Percentiles rank a stretch among this genome's conserved stretches.
phyloP scores from a whole-genome alignment of 1,140 invertebrate genomes.

The Phortica variegata region DNA sequence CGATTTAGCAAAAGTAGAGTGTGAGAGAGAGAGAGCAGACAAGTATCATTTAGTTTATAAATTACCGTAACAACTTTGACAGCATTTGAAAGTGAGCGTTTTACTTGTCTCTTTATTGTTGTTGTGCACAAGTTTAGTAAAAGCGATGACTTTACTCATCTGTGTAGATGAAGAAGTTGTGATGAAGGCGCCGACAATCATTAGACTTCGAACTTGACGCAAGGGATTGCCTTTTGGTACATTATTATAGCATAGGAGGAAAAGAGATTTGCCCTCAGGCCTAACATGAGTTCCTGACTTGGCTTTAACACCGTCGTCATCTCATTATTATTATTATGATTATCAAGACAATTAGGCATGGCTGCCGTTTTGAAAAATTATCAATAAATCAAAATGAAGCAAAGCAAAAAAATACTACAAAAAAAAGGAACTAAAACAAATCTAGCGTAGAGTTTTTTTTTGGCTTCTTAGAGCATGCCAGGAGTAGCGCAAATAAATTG shows the following conservation, averaged over 20 bases:
- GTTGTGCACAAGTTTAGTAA: too few relatives aligned
- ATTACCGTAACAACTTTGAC: slow-evolving; percentile 15
- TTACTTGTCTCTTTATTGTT: slow-evolving; percentile 28
- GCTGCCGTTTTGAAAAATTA: slow-evolving; percentile 41
- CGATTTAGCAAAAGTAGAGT: not conserved
- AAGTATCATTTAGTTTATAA: slow-evolving; percentile 37
- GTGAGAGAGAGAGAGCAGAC: not conserved
- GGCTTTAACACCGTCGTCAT: too few relatives aligned
- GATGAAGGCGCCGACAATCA: slow-evolving; percentile 22
- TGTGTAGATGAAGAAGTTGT: too few relatives aligned
- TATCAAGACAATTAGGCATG: slow-evolving; percentile 54
- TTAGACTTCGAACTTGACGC: too few relatives aligned
- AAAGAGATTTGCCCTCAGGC: too few relatives aligned
- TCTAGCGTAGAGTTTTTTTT: not conserved
- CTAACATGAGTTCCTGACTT: too few relatives aligned
- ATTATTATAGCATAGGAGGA: too few relatives aligned
- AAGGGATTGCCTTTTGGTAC: too few relatives aligned
- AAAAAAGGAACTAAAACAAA: not conserved
- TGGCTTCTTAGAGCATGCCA: too few relatives aligned
- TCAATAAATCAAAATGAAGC: slow-evolving; percentile 33
- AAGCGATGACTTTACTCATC: too few relatives aligned
- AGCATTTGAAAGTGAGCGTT: not conserved
- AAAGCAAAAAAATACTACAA: slow-evolving; percentile 7
- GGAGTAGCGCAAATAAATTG: slow-evolving; percentile 32
- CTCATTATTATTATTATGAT: too few relatives aligned